Evolutionary conservation across 2,113 vertebrate species (phyloP).

Genomic region (Labeo catla): DNA sequence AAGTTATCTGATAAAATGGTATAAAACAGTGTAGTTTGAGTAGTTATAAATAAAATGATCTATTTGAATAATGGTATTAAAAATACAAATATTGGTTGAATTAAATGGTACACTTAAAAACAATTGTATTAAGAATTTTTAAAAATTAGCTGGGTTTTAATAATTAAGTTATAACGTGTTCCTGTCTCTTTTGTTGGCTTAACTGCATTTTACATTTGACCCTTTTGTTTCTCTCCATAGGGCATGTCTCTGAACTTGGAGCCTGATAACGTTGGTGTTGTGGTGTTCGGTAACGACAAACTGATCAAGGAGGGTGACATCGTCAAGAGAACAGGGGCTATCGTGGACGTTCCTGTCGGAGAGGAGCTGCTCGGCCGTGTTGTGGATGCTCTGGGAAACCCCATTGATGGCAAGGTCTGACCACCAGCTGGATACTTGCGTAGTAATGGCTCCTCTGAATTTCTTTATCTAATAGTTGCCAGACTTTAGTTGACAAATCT

Average conservation of each 20-base stretch:
- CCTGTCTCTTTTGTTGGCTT: neutral
- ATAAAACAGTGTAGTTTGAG: too few relatives aligned
- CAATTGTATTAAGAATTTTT: too few relatives aligned
- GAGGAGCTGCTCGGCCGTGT: slow-evolving; percentile 93
- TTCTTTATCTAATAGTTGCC: neutral
- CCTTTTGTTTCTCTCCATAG: slow-evolving; percentile 63
- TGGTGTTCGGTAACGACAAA: slow-evolving; percentile 99
- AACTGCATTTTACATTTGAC: neutral
- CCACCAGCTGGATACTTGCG: neutral
- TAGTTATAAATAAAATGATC: too few relatives aligned
- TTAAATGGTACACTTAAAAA: too few relatives aligned
- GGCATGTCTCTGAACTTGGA: slow-evolving; percentile 99
- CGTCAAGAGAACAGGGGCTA: slow-evolving; percentile 97
- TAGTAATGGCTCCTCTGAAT: neutral
- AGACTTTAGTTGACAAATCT: neutral
- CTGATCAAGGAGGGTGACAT: slow-evolving; percentile 98
- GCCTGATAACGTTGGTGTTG: slow-evolving; percentile 98
- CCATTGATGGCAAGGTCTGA: slow-evolving; percentile 94
- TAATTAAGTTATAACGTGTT: too few relatives aligned
- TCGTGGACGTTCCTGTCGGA: slow-evolving; percentile 96
- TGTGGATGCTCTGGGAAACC: slow-evolving; percentile 94
- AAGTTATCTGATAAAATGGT: too few relatives aligned
- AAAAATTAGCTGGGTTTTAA: neutral
- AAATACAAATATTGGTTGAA: too few relatives aligned
- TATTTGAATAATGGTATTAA: too few relatives aligned